Evolutionary conservation across 2,797 vertebrate genomes (phyloP).

Genomic region (Alcedo atthis): DNA sequence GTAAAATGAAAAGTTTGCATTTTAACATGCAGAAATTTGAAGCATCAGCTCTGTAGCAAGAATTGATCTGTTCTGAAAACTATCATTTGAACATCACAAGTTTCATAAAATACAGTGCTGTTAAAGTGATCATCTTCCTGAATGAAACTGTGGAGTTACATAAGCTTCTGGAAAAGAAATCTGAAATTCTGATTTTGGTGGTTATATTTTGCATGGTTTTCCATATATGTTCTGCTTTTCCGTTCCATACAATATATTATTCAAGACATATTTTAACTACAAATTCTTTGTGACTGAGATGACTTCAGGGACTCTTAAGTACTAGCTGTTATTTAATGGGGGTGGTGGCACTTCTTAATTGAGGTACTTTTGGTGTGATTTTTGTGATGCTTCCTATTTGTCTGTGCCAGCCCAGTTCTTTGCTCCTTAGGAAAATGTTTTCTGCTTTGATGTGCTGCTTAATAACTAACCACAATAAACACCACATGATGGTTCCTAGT

Average conservation of each 20-base stretch:
- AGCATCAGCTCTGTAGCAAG: not conserved
- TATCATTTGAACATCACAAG: not conserved
- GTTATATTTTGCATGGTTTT: not conserved
- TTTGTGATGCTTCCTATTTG: constrained; percentile 10
- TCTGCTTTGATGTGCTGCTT: not conserved
- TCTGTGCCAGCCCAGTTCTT: not conserved
- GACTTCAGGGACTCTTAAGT: not conserved
- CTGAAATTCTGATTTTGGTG: not conserved
- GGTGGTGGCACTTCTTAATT: not conserved
- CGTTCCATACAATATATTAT: not conserved
- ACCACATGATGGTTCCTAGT: not conserved
- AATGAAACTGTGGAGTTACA: not conserved
- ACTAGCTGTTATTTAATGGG: not conserved
- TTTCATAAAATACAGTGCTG: not conserved
- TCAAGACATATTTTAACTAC: not conserved
- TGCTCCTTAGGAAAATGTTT: not conserved
- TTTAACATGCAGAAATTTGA: constrained; percentile 17
- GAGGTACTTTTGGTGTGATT: not conserved
- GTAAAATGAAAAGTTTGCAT: constrained; percentile 31
- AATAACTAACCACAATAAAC: not conserved
- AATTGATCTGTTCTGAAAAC: constrained; percentile 27
- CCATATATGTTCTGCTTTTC: not conserved
- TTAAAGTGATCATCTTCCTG: not conserved
- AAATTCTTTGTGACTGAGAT: not conserved
- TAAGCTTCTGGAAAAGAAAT: not conserved